Base-by-base conservation (phyloP, 1,140 invertebrate genomes). In the Brachionus angularis region DNA sequence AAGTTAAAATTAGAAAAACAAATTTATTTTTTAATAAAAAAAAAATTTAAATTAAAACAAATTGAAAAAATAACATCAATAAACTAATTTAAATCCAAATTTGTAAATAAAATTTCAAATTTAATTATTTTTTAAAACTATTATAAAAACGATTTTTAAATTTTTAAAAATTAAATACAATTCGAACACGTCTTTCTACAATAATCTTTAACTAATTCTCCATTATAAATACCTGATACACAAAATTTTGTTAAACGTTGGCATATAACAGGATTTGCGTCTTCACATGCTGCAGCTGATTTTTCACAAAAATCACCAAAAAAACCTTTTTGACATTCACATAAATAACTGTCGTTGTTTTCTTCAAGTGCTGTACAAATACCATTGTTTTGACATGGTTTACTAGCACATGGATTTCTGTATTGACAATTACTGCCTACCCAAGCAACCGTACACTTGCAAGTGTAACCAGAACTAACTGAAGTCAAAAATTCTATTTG, bases 261-360 rank as follows among this genome's bases (percentile, higher is more conserved):
- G 39, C 53, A 58, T n/a, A n/a, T n/a, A 23, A 58, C 21, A 18
- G 53, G 53, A 29, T 58, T 23, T 25, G 7, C 23, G 18, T 58
- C 53, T 39, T 23, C 34, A 42, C 53, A 58, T 23, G 33, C 53
- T 12, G 21, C 21, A 5, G 21, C 18, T 39, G 34, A 23, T 39
- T 18, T 33, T 12, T 58, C 53, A 23, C 53, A 58, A 2, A 58
- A 58, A 16, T 58, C 53, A 23, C 53, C 53, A 23, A 58, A 16
- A 39, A 39, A 58, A 27, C n/a, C 53, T 39, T 33, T 18, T 23
- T 31, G 33, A 27, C 53, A 58, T 27, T 58, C 33, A 25, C 53
- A 58, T 23, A 58, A 23, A 21, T 12, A 58, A 39, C 34, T 58
- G 8, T 58, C 53, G 39, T 58, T 58, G 18, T 58, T 58, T 58